Base-by-base conservation (phyloP, 2,888 invertebrate species). In the Smittia aterrima region DNA sequence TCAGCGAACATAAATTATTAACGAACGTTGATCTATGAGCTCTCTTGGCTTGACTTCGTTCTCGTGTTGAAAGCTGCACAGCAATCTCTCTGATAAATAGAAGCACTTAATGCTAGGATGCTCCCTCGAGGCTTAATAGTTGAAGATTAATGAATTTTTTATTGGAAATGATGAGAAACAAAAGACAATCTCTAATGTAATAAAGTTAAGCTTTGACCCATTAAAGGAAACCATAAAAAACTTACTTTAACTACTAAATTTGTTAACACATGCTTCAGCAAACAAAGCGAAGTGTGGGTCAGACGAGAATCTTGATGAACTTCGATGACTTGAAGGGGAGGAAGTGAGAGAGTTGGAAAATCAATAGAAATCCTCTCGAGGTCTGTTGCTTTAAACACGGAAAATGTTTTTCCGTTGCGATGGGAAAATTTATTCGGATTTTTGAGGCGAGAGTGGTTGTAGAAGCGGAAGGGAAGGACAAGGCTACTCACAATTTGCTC, bases 211-310 rank as follows among this genome's bases (percentile, higher is more conserved):
- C 32, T 32, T 9, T 9, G 3, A 6, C 32, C 32, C 32, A 32
- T 32, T 32, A 3, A 32, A 9, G 32, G 32, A 32, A 32, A 32
- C 9, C 32, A 9, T 6, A 32, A 47, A 47, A 47, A 47, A 47
- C 47, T 47, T n/a, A 47, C 11, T 47, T 47, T 47, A 13, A n/a
- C 47, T 13, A n/a, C 47, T 47, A 47, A 47, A 47, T 47, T 47
- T 47, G 47, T 47, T 47, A 47, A 13, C 47, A n/a, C 47, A 47
- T n/a, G 47, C 47, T 16, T 16, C 47, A 32, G 16, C 11, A 16
- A 47, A 47, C 47, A n/a, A 47, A 47, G 16, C 47, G 47, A 47
- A 47, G 16, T 47, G 47, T 47, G 47, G 47, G 47, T 47, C 47
- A 47, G 47, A 47, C 47, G 16, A n/a, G 9, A 32, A 32, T 32